Evolutionary conservation across 2,797 vertebrate species (phyloP), one percentile per base, ranked within the genome.

Genomic region (Triplophysa bombifrons): DNA sequence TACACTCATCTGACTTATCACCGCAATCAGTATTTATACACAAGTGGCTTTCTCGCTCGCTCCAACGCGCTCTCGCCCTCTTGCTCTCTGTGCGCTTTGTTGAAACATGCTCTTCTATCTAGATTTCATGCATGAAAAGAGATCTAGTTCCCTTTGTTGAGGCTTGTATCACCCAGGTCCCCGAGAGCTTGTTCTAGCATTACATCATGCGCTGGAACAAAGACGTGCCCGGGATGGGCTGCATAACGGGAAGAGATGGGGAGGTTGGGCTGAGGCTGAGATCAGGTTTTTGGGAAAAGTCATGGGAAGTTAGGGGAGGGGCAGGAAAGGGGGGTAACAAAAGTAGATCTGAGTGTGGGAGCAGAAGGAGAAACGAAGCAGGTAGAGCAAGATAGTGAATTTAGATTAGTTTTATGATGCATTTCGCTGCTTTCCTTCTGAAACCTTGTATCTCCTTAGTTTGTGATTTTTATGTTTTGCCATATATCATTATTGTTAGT

Each of bases 201-300:
- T 90, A 93, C 90, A 88, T 94, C 91, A 94, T 91, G 86, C 82
- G 61, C 85, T 86, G 84, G 87, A 91, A 91, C 89, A 92, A 90
- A 91, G 74, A 83, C 38, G 77, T 74, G 75, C 71, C 81, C 34
- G 80, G 86, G 79, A 78, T 83, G 78, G 74, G 80, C 67, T 81
- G 82, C 65, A 85, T 73, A 58, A 44, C 77, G 72, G 71, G 56
- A 61, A 82, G 81, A 85, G 84, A 86, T 89, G 34, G 17, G 17
- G 3, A 74, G 85, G 82, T 58, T 81, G 76, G 81, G 82, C 88
- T 88, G 87, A 87, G 90, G 87, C 81, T 88, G 84, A 90, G 90
- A 92, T 92, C 89, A 90, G 80, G 69, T 86, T 90, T 90, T 87
- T 83, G 88, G 84, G 87, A 90, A 88, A 87, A 72, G 84, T 86